Conservation (phyloP, 2,888 invertebrate species). For the Tenthredo mesomela region DNA sequence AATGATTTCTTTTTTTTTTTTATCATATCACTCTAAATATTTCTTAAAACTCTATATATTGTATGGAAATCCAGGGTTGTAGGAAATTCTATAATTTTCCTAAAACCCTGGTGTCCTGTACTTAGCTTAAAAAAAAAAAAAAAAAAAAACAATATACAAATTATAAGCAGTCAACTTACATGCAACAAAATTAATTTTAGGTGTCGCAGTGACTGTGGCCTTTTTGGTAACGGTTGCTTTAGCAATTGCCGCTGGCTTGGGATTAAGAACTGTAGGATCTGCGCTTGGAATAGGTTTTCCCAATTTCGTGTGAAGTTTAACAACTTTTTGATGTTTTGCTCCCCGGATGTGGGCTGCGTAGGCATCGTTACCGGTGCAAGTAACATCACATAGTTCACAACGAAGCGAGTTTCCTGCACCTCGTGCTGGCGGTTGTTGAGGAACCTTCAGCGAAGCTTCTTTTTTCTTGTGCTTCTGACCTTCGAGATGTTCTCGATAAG, state of each 20-base stretch:
- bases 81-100: background rate
- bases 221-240: constrained; percentile 73
- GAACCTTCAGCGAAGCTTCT: constrained; percentile 91
- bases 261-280: constrained; percentile 92
- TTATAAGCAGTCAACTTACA: constrained; percentile 72
- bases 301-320: constrained; percentile 96
- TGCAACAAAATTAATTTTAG: constrained; percentile 92
- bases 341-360: constrained; percentile 99
- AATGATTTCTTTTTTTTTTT: too few relatives aligned
- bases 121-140: background rate
- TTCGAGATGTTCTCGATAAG: constrained; percentile 97
- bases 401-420: constrained; percentile 87
- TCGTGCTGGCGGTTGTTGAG: constrained; percentile 78
- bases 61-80: background rate
- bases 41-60: background rate
- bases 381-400: constrained; percentile 98
- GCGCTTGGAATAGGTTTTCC: constrained; percentile 98
- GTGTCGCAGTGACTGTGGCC: constrained; percentile 82
- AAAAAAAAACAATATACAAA: background rate
- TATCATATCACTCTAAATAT: too few relatives aligned
- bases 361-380: constrained; percentile 98
- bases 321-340: constrained; percentile 98
- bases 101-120: background rate
- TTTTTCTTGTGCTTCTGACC: constrained; percentile 99
- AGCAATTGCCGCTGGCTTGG: constrained; percentile 74